Percentiles rank a stretch among this genome's conserved stretches.
phyloP scores from a whole-genome alignment of 2,113 vertebrate genomes.

The Ammodytes dubius region DNA sequence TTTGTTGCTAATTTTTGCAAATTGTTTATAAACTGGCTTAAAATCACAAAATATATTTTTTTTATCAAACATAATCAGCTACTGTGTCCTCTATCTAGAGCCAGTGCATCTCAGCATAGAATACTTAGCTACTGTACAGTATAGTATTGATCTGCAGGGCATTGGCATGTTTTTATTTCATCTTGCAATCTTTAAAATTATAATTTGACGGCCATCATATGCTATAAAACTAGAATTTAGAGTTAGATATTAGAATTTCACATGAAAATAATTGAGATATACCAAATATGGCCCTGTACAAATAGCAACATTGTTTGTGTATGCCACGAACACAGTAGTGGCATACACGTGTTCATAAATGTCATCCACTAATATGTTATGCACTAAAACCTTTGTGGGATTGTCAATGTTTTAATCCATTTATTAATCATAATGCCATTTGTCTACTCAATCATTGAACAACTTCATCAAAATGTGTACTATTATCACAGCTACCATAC shows the following conservation, averaged over 20 bases:
- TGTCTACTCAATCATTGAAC: slow-evolving; percentile 27
- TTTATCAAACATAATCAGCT: neutral
- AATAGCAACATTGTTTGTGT: neutral
- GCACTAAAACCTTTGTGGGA: slow-evolving; percentile 6
- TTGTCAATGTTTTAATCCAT: slow-evolving; percentile 4
- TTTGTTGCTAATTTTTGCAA: neutral
- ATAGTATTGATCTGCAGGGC: neutral
- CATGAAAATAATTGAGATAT: neutral
- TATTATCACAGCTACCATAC: slow-evolving; percentile 27
- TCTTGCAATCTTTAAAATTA: neutral
- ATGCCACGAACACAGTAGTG: neutral
- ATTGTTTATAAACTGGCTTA: no score
- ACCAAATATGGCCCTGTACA: neutral
- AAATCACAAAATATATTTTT: no score
- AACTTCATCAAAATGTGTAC: slow-evolving; percentile 30
- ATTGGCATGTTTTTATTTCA: neutral
- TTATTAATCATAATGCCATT: slow-evolving; percentile 34
- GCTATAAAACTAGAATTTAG: neutral
- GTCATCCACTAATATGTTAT: neutral
- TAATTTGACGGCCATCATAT: neutral
- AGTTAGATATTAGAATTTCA: neutral
- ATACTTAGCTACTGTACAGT: neutral
- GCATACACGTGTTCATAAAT: neutral
- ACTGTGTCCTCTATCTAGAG: neutral
- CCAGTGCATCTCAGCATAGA: neutral